Evolutionary conservation across 2,113 vertebrate genomes (phyloP).

Genomic region (Geococcyx californianus): DNA sequence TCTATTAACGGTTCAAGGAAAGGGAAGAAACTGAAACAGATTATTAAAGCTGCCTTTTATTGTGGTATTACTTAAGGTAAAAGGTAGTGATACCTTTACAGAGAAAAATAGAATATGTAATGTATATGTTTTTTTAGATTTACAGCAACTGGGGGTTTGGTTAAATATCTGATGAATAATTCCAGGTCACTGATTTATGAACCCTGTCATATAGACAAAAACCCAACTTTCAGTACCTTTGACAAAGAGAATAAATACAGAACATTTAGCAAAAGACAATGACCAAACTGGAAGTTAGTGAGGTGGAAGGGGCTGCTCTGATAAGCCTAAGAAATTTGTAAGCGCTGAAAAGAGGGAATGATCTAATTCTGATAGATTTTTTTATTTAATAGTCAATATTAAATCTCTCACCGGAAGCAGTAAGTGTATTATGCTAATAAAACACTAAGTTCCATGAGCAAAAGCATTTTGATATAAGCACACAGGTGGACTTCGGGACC

Average conservation of each 20-base stretch:
- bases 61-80: neutral
- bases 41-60: conserved; percentile 30
- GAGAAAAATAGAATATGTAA: neutral
- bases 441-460: fast-evolving
- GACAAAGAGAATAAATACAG: neutral
- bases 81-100: neutral
- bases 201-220: neutral
- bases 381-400: neutral
- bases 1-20: neutral
- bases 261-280: neutral
- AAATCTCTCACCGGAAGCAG: neutral
- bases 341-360: neutral
- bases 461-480: neutral
- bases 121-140: neutral
- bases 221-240: neutral
- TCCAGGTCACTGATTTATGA: neutral
- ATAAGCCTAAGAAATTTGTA: neutral
- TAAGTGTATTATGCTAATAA: neutral
- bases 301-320: neutral
- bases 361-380: neutral
- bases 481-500: neutral
- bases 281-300: neutral
- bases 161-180: conserved; percentile 1
- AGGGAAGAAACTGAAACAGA: neutral
- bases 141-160: neutral